A percentile compares a stretch with the other conserved stretches of the same genome.
These are phyloP conservation scores for Sceloporus undulatus DNA, from an alignment of 2,113 vertebrate species.

Conservation along the genomic window DNA sequence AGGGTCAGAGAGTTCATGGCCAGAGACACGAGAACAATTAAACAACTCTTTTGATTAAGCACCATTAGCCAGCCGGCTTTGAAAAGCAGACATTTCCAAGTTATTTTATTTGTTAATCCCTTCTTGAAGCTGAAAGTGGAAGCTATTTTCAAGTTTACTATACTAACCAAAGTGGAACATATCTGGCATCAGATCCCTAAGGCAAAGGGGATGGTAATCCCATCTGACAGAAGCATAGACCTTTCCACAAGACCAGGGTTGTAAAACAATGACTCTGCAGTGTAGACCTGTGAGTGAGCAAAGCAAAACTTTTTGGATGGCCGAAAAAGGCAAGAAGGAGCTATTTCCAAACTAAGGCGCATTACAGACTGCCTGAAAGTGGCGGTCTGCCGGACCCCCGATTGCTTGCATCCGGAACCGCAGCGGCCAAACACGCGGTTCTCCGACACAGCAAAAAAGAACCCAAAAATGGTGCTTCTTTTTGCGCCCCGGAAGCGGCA, in stretches of 20 bases:
- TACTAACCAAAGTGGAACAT: constrained; percentile 33
- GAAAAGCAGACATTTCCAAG: constrained; percentile 55
- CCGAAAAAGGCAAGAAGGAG: background rate
- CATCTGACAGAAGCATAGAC: no score
- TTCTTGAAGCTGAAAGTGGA: constrained; percentile 48
- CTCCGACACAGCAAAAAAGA: no score
- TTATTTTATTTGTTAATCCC: constrained; percentile 11
- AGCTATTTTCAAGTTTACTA: constrained; percentile 42
- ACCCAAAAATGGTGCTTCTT: no score
- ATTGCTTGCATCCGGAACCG: no score
- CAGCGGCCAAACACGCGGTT: no score
- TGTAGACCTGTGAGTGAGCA: background rate
- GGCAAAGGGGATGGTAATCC: no score
- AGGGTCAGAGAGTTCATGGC: constrained; percentile 54
- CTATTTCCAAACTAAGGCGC: background rate
- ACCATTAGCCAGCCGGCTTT: constrained; percentile 48
- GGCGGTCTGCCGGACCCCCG: no score
- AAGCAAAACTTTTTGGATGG: background rate
- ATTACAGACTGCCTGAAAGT: no score
- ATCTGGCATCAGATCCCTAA: no score
- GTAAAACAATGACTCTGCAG: background rate
- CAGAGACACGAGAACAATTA: constrained; percentile 63
- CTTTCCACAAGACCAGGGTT: background rate
- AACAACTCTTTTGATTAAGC: constrained; percentile 70
- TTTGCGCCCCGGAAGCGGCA: no score